Evolutionary conservation across 2,888 invertebrate species (phyloP), one percentile per base, ranked within the genome.

Genomic region (Oscheius myriophilus): DNA sequence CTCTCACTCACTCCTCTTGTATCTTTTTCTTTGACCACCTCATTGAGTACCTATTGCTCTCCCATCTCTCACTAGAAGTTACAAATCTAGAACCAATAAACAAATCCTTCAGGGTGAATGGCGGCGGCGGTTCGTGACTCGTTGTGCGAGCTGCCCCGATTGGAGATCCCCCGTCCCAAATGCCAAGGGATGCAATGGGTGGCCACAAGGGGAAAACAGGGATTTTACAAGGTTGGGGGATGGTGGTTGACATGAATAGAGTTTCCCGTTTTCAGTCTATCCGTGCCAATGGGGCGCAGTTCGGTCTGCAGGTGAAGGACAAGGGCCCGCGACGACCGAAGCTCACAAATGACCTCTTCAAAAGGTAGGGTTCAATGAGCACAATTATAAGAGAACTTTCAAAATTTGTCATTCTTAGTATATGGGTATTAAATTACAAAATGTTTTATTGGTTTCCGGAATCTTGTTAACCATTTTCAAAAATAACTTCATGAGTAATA

Each of bases 151-250:
- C 66, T 81, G 52, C 71, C 71, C 59, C 70, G 78, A 54, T 54
- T 82, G 23, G 79, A 81, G 58, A 86, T 86, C 58, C 86, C 86
- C 41, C 75, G 86, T 18, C 86, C 86, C 33, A 79, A 82, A 43
- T 84, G 81, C 62, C 71, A 75, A 42, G 84, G 84, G 41, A 81
- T 86, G 81, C 77, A 84, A 62, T 86, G 82, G 65, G 83, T 86
- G 16, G 81, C 79, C 14, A 86, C 85, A 16, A 73, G 82, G 12
- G 86, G 86, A 49, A 69, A 82, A 53, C 76, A 79, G 62, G 86
- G 86, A 9, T 86, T 83, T 71, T 86, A 86, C 67, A 72, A 81
- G 75, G 84, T 84, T 25, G 45, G 81, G 58, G 23, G 42, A 72
- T n/a, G 33, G 6, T 49, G 2, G 18, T 4, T 42, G 18, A n/a